A percentile compares a stretch with the other conserved stretches of the same genome.
Evolutionary conservation across 2,888 invertebrate genomes (phyloP).

Genomic region (Coremacera marginata): DNA sequence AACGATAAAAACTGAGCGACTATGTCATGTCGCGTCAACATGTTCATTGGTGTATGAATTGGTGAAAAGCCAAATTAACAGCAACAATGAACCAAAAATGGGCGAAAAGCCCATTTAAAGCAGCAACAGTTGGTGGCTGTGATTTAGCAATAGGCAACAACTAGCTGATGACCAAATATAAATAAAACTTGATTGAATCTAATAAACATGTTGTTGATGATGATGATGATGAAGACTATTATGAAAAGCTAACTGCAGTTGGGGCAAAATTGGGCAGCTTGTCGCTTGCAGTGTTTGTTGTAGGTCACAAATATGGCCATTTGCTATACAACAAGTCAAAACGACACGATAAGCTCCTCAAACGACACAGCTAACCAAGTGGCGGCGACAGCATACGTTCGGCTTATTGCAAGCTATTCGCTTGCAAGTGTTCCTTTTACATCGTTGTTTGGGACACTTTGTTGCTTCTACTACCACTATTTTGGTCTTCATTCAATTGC

Average conservation of each 20-base stretch:
- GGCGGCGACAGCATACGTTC: neutral
- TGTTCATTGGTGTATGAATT: constrained; percentile 24
- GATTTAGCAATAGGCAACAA: neutral
- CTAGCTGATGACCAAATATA: neutral
- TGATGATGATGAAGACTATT: neutral
- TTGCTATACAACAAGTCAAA: constrained; percentile 7
- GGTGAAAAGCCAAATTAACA: constrained; percentile 30
- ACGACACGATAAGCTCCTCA: neutral
- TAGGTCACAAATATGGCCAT: constrained; percentile 6
- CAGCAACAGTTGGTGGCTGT: constrained; percentile 4
- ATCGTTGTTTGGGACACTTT: neutral
- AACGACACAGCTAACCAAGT: neutral
- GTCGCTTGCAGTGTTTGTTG: neutral
- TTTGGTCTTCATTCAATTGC: neutral
- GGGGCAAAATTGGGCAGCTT: neutral
- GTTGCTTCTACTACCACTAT: constrained; percentile 2
- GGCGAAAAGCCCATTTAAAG: neutral
- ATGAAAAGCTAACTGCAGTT: neutral
- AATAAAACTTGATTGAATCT: neutral
- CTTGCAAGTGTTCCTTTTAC: constrained; percentile 4
- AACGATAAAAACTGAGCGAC: constrained; percentile 25
- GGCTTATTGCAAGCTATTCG: neutral
- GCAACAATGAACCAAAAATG: neutral
- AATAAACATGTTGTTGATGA: neutral
- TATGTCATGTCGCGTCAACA: constrained; percentile 29